Conservation (phyloP, 2,113 vertebrate species). For the Caracal caracal region DNA sequence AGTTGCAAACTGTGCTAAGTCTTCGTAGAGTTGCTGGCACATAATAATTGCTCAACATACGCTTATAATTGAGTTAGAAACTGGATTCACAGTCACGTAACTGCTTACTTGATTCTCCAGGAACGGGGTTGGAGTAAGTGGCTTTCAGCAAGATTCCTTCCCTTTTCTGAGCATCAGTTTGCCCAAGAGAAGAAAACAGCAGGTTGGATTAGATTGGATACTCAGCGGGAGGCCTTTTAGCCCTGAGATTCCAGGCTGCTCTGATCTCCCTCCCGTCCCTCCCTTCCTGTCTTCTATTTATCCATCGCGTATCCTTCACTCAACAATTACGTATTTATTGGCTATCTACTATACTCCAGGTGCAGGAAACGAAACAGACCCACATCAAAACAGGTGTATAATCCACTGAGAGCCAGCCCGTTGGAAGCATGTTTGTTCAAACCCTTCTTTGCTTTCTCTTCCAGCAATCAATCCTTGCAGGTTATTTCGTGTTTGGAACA, state of each 20-base stretch:
- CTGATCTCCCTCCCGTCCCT: background rate
- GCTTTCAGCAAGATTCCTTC: background rate
- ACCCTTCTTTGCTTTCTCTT: constrained; percentile 21
- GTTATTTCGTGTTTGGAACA: constrained; percentile 67
- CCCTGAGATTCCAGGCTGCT: background rate
- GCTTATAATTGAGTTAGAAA: background rate
- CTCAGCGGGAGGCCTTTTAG: background rate
- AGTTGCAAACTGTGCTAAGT: background rate
- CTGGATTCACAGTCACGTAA: background rate
- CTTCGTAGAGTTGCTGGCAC: background rate
- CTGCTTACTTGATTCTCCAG: background rate
- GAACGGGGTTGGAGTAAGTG: background rate
- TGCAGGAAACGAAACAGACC: constrained; percentile 27
- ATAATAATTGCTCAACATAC: background rate
- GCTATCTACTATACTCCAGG: constrained; percentile 14
- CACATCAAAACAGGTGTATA: background rate
- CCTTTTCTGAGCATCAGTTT: background rate
- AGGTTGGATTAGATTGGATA: background rate
- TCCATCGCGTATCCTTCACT: background rate
- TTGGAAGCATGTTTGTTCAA: background rate
- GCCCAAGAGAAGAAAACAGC: background rate
- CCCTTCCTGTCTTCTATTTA: background rate
- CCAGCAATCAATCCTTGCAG: constrained; percentile 39
- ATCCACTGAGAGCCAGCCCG: fast-evolving
- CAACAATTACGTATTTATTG: background rate